Conservation (phyloP, 2,888 invertebrate species). For the Ectropis crepuscularia region DNA sequence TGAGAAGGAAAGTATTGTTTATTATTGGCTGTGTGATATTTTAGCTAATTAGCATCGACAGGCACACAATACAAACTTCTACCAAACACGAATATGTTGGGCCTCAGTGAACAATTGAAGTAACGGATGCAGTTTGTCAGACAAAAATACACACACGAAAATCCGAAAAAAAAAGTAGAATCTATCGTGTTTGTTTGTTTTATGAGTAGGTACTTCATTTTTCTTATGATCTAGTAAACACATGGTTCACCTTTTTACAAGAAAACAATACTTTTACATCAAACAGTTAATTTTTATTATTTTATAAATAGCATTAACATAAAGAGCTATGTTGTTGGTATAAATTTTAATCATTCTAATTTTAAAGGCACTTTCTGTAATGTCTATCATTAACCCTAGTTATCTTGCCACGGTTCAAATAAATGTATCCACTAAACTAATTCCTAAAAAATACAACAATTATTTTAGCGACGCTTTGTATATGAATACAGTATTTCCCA, state of each 20-base stretch:
- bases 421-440: neutral
- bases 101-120: no score
- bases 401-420: slow-evolving; percentile 71
- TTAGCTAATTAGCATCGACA: no score
- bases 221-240: neutral
- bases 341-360: slow-evolving; percentile 82
- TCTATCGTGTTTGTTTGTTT: no score
- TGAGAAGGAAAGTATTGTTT: no score
- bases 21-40: no score
- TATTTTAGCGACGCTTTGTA: neutral
- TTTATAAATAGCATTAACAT: slow-evolving; percentile 84
- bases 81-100: no score
- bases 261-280: slow-evolving; percentile 67
- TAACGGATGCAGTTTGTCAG: no score
- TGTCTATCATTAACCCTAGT: slow-evolving; percentile 74
- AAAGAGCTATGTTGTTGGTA: slow-evolving; percentile 84
- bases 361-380: slow-evolving; percentile 84
- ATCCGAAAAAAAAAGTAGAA: no score
- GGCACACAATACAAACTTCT: no score
- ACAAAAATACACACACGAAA: no score
- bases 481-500: neutral
- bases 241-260: slow-evolving; percentile 41
- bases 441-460: no score
- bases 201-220: no score
- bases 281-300: slow-evolving; percentile 84